Evolutionary conservation across 2,888 invertebrate species (phyloP), one percentile per base, ranked within the genome.

Genomic region (Pandemis corylana): DNA sequence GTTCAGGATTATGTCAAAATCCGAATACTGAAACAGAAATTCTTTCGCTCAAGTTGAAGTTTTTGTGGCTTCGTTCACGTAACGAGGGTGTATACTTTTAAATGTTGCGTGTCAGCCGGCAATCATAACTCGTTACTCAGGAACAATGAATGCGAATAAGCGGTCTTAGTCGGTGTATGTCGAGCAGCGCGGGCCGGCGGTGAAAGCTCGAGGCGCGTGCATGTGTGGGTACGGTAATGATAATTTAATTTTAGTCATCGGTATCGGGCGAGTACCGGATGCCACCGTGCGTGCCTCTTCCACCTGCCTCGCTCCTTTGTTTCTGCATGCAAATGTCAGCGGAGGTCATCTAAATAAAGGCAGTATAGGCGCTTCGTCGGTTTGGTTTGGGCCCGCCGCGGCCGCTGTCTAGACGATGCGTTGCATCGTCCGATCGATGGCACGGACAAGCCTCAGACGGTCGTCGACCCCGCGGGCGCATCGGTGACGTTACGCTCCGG

Each of bases 351-450:
- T 93, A 93, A 94, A 94, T 93, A 92, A 90, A 93, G 90, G 89
- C 87, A 87, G 81, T 89, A 86, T 87, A 89, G 89, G 91, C 89
- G 87, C 89, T 77, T 69, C 68, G 76, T 62, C 86, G 85, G 87
- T 89, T 90, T 93, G 84, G 87, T 89, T 90, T 93, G 84, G 92
- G 91, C 88, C 86, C 53, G 69, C 71, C 84, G 87, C 88, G 90
- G 89, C 91, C 90, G 88, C 86, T 87, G 94, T 93, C 93, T 93
- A 93, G 94, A 94, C 94, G 90, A 88, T 90, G 89, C 84, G 90
- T 90, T 92, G 93, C 92, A 91, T 91, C 90, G 94, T 89, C 90
- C 92, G 90, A 94, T 94, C 94, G 94, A 94, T 94, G 91, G 92
- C 89, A 90, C 90, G 92, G 89, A 88, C 89, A 84, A 88, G 89